Evolutionary conservation across 2,888 invertebrate genomes (phyloP).

Genomic region (Drosophila falleni): DNA sequence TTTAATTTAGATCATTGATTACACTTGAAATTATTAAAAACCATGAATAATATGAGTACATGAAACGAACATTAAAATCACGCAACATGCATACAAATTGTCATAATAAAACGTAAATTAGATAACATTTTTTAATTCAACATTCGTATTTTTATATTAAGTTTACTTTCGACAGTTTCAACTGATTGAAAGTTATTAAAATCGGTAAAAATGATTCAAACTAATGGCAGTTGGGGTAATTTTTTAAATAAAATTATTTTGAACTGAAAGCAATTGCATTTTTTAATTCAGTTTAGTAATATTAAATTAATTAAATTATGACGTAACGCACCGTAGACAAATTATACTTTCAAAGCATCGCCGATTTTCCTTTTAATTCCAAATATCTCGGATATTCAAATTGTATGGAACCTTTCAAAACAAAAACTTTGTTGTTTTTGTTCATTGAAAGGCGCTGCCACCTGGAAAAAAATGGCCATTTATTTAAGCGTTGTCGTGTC

Average conservation of each 20-base stretch:
- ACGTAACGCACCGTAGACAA: too few species aligned
- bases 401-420: too few species aligned
- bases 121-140: slow-evolving; percentile 66
- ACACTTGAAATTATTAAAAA: slow-evolving; percentile 56
- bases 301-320: not conserved
- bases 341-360: too few species aligned
- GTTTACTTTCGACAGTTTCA: slow-evolving; percentile 7
- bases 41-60: slow-evolving; percentile 29
- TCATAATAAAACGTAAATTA: slow-evolving; percentile 70
- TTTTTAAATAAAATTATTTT: slow-evolving; percentile 23
- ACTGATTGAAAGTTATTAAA: not conserved
- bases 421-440: too few species aligned
- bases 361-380: too few species aligned
- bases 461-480: too few species aligned
- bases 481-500: too few species aligned
- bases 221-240: slow-evolving; percentile 18
- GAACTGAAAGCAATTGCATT: slow-evolving; percentile 1
- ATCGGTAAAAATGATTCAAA: not conserved
- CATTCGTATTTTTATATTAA: slow-evolving; percentile 29
- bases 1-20: slow-evolving; percentile 45
- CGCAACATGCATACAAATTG: slow-evolving; percentile 62
- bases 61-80: slow-evolving; percentile 47
- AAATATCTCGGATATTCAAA: too few species aligned
- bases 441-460: too few species aligned
- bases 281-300: not conserved